These are phyloP conservation scores for Archips xylosteana DNA, from an alignment of 2,888 invertebrate species.

Conservation along the genomic window DNA sequence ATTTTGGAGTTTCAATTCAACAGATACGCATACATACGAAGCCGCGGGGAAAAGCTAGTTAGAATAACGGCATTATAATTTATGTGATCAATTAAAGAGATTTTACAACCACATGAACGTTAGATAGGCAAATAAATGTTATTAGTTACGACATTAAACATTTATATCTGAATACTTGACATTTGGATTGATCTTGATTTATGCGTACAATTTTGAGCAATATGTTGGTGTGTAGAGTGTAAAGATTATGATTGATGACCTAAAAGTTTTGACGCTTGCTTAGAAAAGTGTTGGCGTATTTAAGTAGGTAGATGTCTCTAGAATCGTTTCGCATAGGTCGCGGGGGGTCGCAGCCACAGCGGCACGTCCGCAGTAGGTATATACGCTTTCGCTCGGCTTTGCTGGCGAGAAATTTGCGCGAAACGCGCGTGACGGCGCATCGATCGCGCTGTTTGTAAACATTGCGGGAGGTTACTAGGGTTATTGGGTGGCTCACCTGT, in stretches of 20 bases:
- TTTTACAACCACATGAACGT: no score
- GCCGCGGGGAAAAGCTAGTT: no score
- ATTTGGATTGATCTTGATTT: no score
- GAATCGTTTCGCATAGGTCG: background rate
- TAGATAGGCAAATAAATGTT: no score
- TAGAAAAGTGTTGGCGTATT: background rate
- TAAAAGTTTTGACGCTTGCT: background rate
- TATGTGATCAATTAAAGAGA: no score
- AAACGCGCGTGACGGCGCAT: conserved; percentile 48
- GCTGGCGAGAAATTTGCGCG: conserved; percentile 29
- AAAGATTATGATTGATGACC: background rate
- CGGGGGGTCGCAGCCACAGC: background rate
- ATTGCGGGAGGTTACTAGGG: conserved; percentile 51
- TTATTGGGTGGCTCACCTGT: conserved; percentile 88
- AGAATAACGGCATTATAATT: no score
- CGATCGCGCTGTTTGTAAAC: conserved; percentile 82
- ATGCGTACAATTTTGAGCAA: no score
- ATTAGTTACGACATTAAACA: no score
- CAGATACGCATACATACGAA: no score
- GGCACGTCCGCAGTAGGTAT: background rate
- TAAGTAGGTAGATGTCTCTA: background rate
- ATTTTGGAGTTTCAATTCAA: no score
- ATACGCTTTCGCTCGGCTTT: conserved; percentile 35
- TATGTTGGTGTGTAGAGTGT: no score
- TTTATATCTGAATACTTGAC: no score